Evolutionary conservation across 1,140 invertebrate species (phyloP).

Genomic region (Neotoxoptera formosana): DNA sequence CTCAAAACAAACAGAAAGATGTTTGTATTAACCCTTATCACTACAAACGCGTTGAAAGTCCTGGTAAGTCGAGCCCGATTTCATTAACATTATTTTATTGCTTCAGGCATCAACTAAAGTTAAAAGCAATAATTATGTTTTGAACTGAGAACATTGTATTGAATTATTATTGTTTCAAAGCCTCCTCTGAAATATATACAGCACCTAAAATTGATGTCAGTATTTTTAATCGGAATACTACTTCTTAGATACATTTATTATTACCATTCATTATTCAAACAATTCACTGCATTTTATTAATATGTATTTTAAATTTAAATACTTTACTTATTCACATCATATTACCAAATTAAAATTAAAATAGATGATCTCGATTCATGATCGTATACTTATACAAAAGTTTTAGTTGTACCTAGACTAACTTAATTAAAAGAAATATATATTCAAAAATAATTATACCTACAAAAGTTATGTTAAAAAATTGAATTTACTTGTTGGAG

Average conservation of each 20-base stretch:
- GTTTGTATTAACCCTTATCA: constrained; percentile 99
- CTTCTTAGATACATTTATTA: background rate
- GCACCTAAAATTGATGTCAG: background rate
- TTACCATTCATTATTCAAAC: background rate
- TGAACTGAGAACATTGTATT: background rate
- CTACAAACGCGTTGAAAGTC: constrained; percentile 93
- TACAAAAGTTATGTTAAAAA: background rate
- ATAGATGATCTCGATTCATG: background rate
- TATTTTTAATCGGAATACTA: background rate
- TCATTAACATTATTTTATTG: background rate
- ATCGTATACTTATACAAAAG: background rate
- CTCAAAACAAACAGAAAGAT: constrained; percentile 87
- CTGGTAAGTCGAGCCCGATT: constrained; percentile 64
- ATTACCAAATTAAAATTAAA: background rate
- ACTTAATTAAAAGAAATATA: background rate
- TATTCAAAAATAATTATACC: background rate
- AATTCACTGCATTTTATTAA: background rate
- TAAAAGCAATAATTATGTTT: background rate
- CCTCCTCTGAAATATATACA: background rate
- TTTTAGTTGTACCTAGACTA: background rate
- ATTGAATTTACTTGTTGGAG: background rate
- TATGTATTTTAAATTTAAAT: background rate
- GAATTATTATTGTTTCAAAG: background rate
- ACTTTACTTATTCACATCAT: background rate
- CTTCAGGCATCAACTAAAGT: background rate